Conservation (phyloP, 2,888 invertebrate species). For the Meteorus cinctellus region DNA sequence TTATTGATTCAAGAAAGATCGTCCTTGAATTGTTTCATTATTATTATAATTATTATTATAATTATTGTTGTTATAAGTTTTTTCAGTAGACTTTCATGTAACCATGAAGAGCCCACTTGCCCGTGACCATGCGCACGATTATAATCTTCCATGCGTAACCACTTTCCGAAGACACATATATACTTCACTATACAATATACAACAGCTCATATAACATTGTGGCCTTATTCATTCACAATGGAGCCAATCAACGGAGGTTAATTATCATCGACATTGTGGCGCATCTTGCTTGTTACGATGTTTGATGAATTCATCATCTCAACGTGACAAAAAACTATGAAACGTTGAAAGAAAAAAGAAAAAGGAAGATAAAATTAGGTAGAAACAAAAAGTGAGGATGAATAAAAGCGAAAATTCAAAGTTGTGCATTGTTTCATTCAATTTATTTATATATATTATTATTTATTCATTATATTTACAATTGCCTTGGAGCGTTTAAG, state of each 20-base stretch:
- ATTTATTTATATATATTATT: constrained; percentile 5
- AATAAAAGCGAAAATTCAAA: not conserved
- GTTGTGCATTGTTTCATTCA: constrained; percentile 7
- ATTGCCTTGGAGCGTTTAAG: constrained; percentile 9
- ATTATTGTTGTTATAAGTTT: not conserved
- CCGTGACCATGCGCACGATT: constrained; percentile 17
- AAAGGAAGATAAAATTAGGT: not conserved
- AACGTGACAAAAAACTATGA: constrained; percentile 1
- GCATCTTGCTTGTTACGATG: constrained; percentile 51
- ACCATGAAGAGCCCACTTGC: constrained; percentile 1
- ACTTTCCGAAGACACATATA: constrained; percentile 16
- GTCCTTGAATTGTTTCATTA: not conserved
- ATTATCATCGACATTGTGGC: constrained; percentile 53
- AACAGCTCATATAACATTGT: constrained; percentile 28
- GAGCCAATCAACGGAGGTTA: constrained; percentile 59
- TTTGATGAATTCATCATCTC: constrained; percentile 53
- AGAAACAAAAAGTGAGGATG: not conserved
- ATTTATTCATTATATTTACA: constrained; percentile 12
- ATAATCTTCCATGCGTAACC: constrained; percentile 39
- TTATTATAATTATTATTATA: not conserved
- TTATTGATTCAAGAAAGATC: not conserved
- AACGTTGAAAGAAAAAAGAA: not conserved
- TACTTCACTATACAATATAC: constrained; percentile 6
- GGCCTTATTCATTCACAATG: constrained; percentile 57
- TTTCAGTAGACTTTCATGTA: not conserved